Percentiles rank a stretch among this genome's conserved stretches.
Evolutionary conservation across 2,797 vertebrate genomes (phyloP).

Genomic region (Acipenser oxyrinchus): DNA sequence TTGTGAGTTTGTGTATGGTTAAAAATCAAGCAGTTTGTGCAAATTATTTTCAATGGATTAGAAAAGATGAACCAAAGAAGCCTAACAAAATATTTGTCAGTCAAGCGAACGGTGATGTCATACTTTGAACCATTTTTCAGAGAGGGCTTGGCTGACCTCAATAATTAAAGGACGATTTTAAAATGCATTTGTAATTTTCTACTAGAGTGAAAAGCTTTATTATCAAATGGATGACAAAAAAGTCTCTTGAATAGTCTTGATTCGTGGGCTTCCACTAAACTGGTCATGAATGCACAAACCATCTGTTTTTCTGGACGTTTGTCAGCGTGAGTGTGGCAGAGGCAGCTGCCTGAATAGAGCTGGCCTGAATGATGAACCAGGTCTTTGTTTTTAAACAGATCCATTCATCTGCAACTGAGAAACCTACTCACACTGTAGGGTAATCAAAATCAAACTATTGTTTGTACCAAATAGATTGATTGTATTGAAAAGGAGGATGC

Average conservation of each 20-base stretch:
- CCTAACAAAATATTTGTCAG: constrained; percentile 30
- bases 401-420: constrained; percentile 76
- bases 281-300: constrained; percentile 99
- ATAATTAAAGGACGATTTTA: constrained; percentile 77
- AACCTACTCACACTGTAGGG: constrained; percentile 76
- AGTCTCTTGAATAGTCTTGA: constrained; percentile 88
- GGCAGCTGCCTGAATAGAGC: constrained; percentile 97
- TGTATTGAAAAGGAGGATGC: constrained; percentile 75
- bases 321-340: constrained; percentile 96
- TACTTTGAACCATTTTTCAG: constrained; percentile 32
- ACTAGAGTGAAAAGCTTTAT: constrained; percentile 76
- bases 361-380: constrained; percentile 97
- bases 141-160: constrained; percentile 57
- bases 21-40: constrained; percentile 48
- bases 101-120: constrained; percentile 49
- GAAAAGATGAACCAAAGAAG: constrained; percentile 52
- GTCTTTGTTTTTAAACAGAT: constrained; percentile 85
- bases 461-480: constrained; percentile 75
- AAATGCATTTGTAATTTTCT: constrained; percentile 84
- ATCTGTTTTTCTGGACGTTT: constrained; percentile 99
- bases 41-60: constrained; percentile 35
- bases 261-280: constrained; percentile 97
- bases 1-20: no score
- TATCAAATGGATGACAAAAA: constrained; percentile 82
- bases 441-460: constrained; percentile 84